phyloP scores from a whole-genome alignment of 2,888 invertebrate genomes.

The Seira ritae region DNA sequence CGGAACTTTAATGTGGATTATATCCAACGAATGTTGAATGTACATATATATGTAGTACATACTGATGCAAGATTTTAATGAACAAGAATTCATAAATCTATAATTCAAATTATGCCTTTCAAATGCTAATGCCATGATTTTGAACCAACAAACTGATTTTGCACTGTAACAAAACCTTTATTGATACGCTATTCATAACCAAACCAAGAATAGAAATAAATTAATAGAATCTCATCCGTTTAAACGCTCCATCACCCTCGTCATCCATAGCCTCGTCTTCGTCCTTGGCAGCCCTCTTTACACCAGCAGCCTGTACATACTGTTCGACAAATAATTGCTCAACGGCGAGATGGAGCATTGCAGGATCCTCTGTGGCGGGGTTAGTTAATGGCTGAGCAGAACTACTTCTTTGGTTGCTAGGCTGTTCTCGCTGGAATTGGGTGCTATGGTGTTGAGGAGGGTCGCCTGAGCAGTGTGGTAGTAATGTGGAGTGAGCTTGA shows the following conservation, averaged over 20 bases:
- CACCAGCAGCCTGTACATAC: slow-evolving; percentile 26
- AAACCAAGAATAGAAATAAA: background rate
- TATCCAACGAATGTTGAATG: too few relatives aligned
- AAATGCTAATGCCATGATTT: too few relatives aligned
- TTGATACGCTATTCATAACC: background rate
- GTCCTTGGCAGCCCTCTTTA: slow-evolving; percentile 41
- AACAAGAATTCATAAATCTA: too few relatives aligned
- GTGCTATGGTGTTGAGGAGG: background rate
- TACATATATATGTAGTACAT: too few relatives aligned
- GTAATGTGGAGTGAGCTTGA: background rate
- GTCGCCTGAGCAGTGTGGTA: background rate
- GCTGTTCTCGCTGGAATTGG: background rate
- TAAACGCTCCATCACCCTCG: slow-evolving; percentile 31
- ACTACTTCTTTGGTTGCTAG: slow-evolving; percentile 2
- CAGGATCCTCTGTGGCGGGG: slow-evolving; percentile 21
- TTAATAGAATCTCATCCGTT: slow-evolving; percentile 54
- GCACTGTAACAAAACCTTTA: background rate
- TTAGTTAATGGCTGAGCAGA: background rate
- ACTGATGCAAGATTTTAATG: too few relatives aligned
- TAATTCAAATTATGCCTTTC: too few relatives aligned
- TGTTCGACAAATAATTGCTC: slow-evolving; percentile 33
- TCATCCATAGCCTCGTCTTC: slow-evolving; percentile 48
- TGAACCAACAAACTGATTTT: too few relatives aligned
- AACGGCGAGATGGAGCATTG: slow-evolving; percentile 39
- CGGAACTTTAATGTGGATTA: too few relatives aligned